These are phyloP conservation scores for Babyrousa celebensis DNA, from an alignment of 2,797 vertebrate species.

Conservation along the genomic window DNA sequence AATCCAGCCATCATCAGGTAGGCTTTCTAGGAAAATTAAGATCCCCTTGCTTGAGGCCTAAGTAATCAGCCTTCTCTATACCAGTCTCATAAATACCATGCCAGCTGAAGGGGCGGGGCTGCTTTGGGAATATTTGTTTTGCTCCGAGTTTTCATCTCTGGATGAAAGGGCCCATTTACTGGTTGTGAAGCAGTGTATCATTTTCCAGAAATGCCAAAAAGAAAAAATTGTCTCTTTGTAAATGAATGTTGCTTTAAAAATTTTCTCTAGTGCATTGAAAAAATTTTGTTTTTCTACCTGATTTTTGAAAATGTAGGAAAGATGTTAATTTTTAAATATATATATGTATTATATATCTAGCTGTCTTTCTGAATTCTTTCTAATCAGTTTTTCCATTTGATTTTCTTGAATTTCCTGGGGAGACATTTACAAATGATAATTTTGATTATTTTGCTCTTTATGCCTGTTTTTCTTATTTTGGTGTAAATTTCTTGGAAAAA, in stretches of 20 bases:
- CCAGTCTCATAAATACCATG: neutral
- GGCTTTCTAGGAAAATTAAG: neutral
- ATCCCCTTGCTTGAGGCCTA: neutral
- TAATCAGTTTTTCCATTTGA: constrained; percentile 36
- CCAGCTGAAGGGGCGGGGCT: neutral
- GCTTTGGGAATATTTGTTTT: neutral
- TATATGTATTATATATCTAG: neutral
- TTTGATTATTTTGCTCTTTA: constrained; percentile 36
- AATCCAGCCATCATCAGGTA: neutral
- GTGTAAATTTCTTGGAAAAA: constrained; percentile 65
- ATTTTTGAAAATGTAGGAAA: constrained; percentile 57
- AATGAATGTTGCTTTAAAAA: neutral
- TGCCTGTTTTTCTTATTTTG: constrained; percentile 11
- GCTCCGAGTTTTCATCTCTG: neutral
- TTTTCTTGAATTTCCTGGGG: constrained; percentile 54
- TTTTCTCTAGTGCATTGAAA: neutral
- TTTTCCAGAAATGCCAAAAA: constrained; percentile 43
- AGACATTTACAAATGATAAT: constrained; percentile 57
- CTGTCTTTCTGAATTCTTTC: neutral
- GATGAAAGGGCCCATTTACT: neutral
- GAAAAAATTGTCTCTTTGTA: constrained; percentile 29
- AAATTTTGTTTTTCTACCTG: neutral
- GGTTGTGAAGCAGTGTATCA: neutral
- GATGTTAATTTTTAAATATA: neutral
- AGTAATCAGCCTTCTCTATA: neutral